Evolutionary conservation across 2,888 invertebrate genomes (phyloP), one percentile per base, ranked within the genome.

Genomic region (Stegophylla sp.): DNA sequence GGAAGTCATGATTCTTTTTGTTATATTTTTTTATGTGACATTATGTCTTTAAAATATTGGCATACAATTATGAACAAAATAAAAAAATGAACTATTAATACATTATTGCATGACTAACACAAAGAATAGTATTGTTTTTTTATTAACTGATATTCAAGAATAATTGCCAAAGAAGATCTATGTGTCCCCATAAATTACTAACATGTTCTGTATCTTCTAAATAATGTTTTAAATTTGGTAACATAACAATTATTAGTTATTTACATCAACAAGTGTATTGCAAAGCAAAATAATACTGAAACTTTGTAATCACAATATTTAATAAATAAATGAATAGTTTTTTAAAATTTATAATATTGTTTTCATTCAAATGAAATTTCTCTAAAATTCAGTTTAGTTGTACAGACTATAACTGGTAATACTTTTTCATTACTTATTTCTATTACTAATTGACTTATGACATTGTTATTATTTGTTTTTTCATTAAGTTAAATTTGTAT

Each of bases 11-110:
- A 66, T 53, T 76, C 41, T 66, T 13, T 43, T 66, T 66, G 51
- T 41, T 75, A 64, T 63, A 63, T 66, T 53, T 66, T 34, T 74
- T 43, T 43, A 26, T 76, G 26, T 66, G 53, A 66, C 63, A 43
- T 41, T 7, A 13, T n/a, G 53, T 3, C 26, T 66, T 75, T 9
- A 53, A 43, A 66, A 43, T 64, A 66, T 43, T 76, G 5, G 51
- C 63, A 51, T n/a, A 53, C 53, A 43, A n/a, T 76, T 66, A 26
- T 66, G 53, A 66, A 23, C 20, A 64, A 63, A 63, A 74, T 34
- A 51, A 66, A 74, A 53, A 59, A 73, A 23, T 1, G 23, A 26
- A 43, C 13, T n/a, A 51, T 23, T 63, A 20, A 28, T 63, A 45
- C 43, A 72, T 72, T 45, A 61, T 34, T 34, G 20, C 7, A 34